These are phyloP conservation scores for Gymnothorax javanicus DNA, from an alignment of 2,797 vertebrate genomes.

Conservation along the genomic window DNA sequence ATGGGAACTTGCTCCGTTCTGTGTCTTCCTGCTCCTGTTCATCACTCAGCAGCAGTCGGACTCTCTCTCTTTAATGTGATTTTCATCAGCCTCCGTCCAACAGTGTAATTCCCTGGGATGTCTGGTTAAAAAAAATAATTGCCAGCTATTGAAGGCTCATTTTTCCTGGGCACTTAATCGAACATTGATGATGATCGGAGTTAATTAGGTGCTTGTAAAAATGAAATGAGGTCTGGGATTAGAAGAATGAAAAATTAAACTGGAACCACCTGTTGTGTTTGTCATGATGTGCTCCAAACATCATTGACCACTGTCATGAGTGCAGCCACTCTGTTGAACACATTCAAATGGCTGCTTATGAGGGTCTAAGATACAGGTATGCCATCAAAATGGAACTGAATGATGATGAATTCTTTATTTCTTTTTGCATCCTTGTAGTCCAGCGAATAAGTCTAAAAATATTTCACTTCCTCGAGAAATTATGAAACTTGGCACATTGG, in stretches of 20 bases:
- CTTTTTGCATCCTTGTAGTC: not conserved
- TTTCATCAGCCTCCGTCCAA: not conserved
- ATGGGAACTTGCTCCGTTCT: not conserved
- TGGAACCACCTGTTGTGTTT: not conserved
- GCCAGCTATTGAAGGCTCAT: not conserved
- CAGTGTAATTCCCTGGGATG: conserved; percentile 4
- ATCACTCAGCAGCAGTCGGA: not conserved
- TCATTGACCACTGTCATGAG: not conserved
- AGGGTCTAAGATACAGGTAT: not conserved
- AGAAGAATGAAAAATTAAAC: not conserved
- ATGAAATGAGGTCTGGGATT: conserved; percentile 4
- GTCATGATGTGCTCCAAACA: not conserved
- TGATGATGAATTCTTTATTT: not conserved
- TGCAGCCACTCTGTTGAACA: not conserved
- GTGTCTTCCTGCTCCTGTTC: not conserved
- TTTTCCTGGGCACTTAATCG: not conserved
- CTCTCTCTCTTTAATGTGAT: not conserved
- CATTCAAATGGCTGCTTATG: not conserved
- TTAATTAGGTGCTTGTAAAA: conserved; percentile 18
- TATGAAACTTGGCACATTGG: too few species aligned
- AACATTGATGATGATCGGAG: not conserved
- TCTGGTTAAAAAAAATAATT: not conserved
- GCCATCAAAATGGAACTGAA: not conserved
- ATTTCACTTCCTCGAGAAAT: too few species aligned
- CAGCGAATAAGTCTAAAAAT: too few species aligned